Percentiles rank a stretch among this genome's conserved stretches.
Conservation (phyloP, 2,797 vertebrate species). For the Myotis vivesi region DNA sequence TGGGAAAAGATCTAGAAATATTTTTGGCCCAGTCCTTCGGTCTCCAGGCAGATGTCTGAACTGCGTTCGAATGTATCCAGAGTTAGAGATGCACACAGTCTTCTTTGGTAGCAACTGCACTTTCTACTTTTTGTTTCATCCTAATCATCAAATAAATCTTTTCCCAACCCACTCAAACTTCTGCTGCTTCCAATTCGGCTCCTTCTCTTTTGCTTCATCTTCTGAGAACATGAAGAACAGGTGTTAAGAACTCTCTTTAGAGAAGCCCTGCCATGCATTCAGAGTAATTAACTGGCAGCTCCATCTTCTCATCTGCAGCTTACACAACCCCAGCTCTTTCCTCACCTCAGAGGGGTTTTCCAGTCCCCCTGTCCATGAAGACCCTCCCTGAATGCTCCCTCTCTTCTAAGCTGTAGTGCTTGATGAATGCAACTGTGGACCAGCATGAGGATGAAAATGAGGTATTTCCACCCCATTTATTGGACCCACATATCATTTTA, state of each 20-base stretch:
- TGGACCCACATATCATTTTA: background rate
- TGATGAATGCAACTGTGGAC: background rate
- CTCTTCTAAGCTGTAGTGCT: background rate
- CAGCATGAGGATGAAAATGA: background rate
- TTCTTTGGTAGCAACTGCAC: background rate
- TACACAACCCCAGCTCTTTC: background rate
- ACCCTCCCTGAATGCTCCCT: fast-evolving
- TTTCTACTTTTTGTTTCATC: slow-evolving; percentile 42
- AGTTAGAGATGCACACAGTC: background rate
- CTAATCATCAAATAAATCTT: slow-evolving; percentile 16
- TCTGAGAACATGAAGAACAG: slow-evolving; percentile 35
- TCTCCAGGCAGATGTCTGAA: slow-evolving; percentile 28
- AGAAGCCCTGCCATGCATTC: background rate
- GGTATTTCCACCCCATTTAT: background rate
- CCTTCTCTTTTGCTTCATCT: slow-evolving; percentile 41
- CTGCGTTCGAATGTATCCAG: background rate
- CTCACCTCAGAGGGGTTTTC: background rate
- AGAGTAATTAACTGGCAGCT: background rate
- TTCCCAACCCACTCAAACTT: background rate
- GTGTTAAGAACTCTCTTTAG: slow-evolving; percentile 16
- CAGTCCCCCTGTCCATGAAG: background rate
- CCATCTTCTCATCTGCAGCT: background rate
- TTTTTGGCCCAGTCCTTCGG: background rate
- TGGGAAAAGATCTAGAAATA: background rate
- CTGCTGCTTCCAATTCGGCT: slow-evolving; percentile 28